These are phyloP conservation scores for Malurus cyaneus DNA, from an alignment of 2,113 vertebrate genomes.

Conservation along the genomic window DNA sequence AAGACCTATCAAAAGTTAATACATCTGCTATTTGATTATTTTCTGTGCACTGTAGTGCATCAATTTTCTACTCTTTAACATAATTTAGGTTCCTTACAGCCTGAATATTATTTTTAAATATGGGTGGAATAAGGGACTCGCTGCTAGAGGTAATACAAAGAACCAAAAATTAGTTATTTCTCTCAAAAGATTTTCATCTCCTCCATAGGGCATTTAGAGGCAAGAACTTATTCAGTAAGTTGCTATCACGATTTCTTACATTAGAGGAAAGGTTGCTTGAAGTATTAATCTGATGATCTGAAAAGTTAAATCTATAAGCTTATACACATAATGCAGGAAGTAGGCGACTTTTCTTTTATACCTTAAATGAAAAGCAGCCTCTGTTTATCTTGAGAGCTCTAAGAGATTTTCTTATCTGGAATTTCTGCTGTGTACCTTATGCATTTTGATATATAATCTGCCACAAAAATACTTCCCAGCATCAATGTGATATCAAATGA, in stretches of 20 bases:
- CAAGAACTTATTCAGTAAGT: background rate
- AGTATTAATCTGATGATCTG: background rate
- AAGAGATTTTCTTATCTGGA: constrained; percentile 21
- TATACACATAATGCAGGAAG: background rate
- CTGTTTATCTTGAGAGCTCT: background rate
- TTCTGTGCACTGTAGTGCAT: background rate
- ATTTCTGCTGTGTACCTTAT: background rate
- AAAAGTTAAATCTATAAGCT: background rate
- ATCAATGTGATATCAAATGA: background rate
- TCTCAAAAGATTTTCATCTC: background rate
- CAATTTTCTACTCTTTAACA: constrained; percentile 14
- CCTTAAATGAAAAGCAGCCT: background rate
- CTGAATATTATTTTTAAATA: background rate
- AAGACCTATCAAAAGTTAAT: constrained; percentile 42
- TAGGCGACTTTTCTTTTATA: background rate
- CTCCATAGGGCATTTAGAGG: background rate
- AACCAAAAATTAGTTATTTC: background rate
- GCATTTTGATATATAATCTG: fast-evolving
- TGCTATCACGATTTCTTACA: background rate
- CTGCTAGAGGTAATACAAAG: background rate
- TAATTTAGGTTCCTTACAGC: background rate
- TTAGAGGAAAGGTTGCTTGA: background rate
- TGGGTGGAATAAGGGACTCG: background rate
- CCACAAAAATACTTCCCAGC: background rate
- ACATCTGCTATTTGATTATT: background rate